phyloP scores from a whole-genome alignment of 2,797 vertebrate genomes.

The Galago senegalensis region DNA sequence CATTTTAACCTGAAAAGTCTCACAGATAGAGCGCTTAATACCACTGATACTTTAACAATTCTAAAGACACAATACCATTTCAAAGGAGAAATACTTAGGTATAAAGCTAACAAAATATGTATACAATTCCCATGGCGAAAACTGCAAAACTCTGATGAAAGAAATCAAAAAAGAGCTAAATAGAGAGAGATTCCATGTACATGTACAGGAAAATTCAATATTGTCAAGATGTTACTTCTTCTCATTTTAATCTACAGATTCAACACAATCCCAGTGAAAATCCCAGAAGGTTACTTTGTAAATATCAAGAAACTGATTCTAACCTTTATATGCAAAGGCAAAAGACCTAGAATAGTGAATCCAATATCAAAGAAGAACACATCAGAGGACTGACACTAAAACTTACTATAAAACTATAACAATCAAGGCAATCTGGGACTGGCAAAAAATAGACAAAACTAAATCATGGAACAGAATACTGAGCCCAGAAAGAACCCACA shows the following conservation, averaged over 20 bases:
- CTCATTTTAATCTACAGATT: background rate
- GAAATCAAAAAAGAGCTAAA: background rate
- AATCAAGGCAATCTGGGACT: background rate
- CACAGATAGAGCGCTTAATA: background rate
- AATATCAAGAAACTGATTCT: background rate
- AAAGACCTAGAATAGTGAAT: background rate
- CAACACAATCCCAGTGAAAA: background rate
- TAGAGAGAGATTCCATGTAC: background rate
- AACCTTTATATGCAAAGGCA: background rate
- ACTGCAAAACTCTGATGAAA: constrained; percentile 18
- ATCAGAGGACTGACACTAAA: background rate
- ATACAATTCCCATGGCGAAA: background rate
- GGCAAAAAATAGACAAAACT: background rate
- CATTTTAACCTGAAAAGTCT: constrained; percentile 54
- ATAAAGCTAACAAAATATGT: background rate
- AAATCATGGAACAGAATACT: background rate
- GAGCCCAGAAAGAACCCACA: background rate
- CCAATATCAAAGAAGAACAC: background rate
- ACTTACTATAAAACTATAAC: background rate
- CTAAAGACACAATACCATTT: background rate
- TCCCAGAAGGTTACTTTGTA: constrained; percentile 8
- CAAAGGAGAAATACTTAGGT: background rate
- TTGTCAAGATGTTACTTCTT: background rate
- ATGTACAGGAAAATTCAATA: background rate
- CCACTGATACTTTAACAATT: constrained; percentile 24